Evolutionary conservation across 1,140 invertebrate genomes (phyloP), one percentile per base, ranked within the genome.

Genomic region (Trichonephila inaurata): DNA sequence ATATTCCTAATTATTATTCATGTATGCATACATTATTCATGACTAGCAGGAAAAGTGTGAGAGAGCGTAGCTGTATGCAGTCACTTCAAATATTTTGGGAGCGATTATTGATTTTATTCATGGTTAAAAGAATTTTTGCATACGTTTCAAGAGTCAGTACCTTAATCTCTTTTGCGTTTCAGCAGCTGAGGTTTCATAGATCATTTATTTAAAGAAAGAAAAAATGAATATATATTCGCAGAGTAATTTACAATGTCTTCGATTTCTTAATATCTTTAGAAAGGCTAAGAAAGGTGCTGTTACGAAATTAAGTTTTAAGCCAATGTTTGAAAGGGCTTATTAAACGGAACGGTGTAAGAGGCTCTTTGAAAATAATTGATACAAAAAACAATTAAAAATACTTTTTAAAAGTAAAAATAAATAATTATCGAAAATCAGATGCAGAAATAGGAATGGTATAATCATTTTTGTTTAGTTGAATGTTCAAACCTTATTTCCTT

Each of bases 1-100:
- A 87, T 87, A 87, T 87, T 64, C 60, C 85, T 87, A 87, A 87
- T 87, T 87, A 87, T 87, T 87, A 87, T 87, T 87, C 85, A 87
- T 87, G 85, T 87, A 8, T 87, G 58, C 60, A 87, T 87, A 40
- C 58, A 87, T 87, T 87, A 87, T 87, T 87, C 85, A 87, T 87
- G 28, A 77, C 24, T 4, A 16, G 72, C 72, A 77, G 33, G 28
- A 33, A 77, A 77, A 33, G 33, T 77, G 72, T 77, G 72, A 40
- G 72, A 77, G 33, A 4, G 33, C 72, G 72, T 77, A 77, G 72
- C 72, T 77, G 58, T 61, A 28, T 60, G 82, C 58, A 87, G 85
- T 87, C 60, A 87, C 60, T 87, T 87, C 61, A 61, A 87, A 87
- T 87, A 87, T 62, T 61, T 87, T 87, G 60, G 60, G 60, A 87